Evolutionary conservation across 2,113 vertebrate species (phyloP), one percentile per base, ranked within the genome.

Genomic region (Myodes glareolus): DNA sequence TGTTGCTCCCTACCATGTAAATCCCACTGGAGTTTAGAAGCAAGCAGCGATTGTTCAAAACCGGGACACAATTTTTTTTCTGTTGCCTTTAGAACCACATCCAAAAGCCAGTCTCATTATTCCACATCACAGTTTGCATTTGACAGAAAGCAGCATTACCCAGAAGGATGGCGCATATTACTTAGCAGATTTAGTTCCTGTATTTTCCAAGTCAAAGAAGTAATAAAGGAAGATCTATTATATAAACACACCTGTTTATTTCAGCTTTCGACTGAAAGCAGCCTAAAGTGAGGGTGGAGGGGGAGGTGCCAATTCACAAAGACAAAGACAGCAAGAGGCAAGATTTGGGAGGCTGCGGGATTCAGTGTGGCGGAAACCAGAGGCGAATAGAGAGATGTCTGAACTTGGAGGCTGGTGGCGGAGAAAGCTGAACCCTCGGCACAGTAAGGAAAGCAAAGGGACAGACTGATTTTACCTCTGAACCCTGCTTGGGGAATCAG

Each of bases 221-320:
- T 92, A 96, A 97, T 98, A 96, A 97, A 97, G 94, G 81, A 98
- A 95, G 96, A 97, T 98, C 88, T 95, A 96, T 97, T 91, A 82
- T 31, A 89, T 85, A 94, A 96, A 85, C 95, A 97, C 95, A 98
- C 97, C 97, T 97, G 95, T 97, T 97, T 96, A 95, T 95, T 77
- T 95, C 92, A 81, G 68, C 80, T 42, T 94, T 81, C 65, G 88
- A 85, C 72, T n/a, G 85, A 92, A 96, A 88, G 80, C 61, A 19
- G 55, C 31, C 52, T 25, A 80, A 94, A 88, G 67, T 45, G 88
- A 97, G 94, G 90, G 52, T 92, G 90, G 88, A 91, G 67, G 90
- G 81, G 90, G 70, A 82, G 58, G 68, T 67, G 68, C 93, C 88
- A 86, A 95, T 90, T 93, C 91, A 72, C 27, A 47, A 80, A 91